Evolutionary conservation across 2,888 invertebrate species (phyloP).

Genomic region (Epistrophella euchroma): DNA sequence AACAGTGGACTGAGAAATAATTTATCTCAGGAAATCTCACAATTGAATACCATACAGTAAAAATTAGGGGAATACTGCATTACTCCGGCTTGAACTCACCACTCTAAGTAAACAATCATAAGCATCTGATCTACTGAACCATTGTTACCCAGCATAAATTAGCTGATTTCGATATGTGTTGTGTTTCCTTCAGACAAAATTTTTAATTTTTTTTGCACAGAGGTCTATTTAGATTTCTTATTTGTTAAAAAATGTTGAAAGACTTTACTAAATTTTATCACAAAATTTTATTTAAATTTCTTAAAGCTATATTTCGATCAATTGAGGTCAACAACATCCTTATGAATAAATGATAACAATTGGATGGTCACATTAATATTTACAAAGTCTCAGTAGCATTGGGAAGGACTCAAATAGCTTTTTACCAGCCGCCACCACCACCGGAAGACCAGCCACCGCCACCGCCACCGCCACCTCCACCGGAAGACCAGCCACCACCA

Average conservation of each 20-base stretch:
- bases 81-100: too few relatives aligned
- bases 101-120: too few relatives aligned
- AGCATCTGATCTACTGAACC: too few relatives aligned
- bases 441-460: constrained; percentile 27
- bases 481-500: constrained; percentile 36
- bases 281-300: constrained; percentile 39
- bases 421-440: constrained; percentile 56
- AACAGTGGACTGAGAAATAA: too few relatives aligned
- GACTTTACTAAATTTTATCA: constrained; percentile 37
- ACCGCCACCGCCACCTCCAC: constrained; percentile 39
- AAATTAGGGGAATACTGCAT: too few relatives aligned
- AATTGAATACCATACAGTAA: too few relatives aligned
- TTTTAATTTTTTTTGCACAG: too few relatives aligned
- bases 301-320: constrained; percentile 29
- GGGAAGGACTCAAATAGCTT: neutral
- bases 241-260: neutral
- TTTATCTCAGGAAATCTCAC: too few relatives aligned
- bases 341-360: constrained; percentile 47
- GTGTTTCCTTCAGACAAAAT: too few relatives aligned
- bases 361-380: constrained; percentile 49
- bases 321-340: constrained; percentile 36
- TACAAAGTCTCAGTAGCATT: constrained; percentile 38
- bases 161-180: too few relatives aligned
- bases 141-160: too few relatives aligned
- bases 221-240: too few relatives aligned